Evolutionary conservation across 2,888 invertebrate species (phyloP).

Genomic region (Synergus gifuensis): DNA sequence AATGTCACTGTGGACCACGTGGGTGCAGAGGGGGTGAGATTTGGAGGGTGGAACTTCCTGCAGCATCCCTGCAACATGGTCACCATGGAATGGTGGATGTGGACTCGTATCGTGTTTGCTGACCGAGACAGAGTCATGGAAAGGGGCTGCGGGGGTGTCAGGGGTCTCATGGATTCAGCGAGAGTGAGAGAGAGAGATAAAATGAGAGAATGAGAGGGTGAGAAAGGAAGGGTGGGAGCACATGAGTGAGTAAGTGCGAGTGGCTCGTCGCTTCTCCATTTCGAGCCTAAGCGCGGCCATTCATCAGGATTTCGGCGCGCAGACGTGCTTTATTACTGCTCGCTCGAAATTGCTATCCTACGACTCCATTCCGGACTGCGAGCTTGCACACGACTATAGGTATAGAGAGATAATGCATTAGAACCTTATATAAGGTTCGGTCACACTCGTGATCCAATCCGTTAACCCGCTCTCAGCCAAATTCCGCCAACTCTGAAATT

Average conservation of each 20-base stretch:
- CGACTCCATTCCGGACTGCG: slow-evolving; percentile 75
- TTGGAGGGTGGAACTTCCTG: slow-evolving; percentile 29
- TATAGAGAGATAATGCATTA: slow-evolving; percentile 72
- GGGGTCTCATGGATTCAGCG: neutral
- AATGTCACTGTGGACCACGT: slow-evolving; percentile 38
- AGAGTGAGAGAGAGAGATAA: slow-evolving; percentile 46
- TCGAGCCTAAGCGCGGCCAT: slow-evolving; percentile 78
- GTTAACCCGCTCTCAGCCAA: slow-evolving; percentile 68
- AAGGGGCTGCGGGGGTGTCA: neutral
- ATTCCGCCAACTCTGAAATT: slow-evolving; percentile 59
- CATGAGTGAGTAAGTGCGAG: slow-evolving; percentile 72
- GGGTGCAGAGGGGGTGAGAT: slow-evolving; percentile 40
- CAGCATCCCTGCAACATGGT: slow-evolving; percentile 34
- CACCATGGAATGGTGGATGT: slow-evolving; percentile 25
- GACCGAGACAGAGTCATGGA: neutral
- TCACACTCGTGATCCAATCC: slow-evolving; percentile 69
- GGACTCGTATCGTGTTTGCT: slow-evolving; percentile 9
- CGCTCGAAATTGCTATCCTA: slow-evolving; percentile 78
- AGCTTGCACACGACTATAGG: slow-evolving; percentile 53
- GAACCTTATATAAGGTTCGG: slow-evolving; percentile 73
- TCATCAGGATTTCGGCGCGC: slow-evolving; percentile 75
- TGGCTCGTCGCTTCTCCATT: slow-evolving; percentile 78
- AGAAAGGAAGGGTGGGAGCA: slow-evolving; percentile 53
- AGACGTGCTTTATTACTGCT: slow-evolving; percentile 78
- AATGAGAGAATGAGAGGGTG: slow-evolving; percentile 51